phyloP scores from a whole-genome alignment of 2,888 invertebrate species.

The Thalpophila matura region DNA sequence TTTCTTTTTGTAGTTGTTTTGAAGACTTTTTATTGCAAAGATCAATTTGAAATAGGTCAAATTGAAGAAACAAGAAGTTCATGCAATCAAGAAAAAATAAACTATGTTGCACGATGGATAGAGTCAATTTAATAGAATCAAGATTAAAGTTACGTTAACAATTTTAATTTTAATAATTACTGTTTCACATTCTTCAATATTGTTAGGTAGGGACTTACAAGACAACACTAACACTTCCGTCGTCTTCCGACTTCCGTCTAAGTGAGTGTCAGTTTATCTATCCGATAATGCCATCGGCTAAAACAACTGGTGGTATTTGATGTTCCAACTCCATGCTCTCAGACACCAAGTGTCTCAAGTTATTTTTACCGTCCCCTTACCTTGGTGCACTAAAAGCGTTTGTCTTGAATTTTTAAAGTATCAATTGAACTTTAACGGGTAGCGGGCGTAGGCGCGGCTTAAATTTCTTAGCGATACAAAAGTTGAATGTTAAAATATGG shows the following conservation, averaged over 20 bases:
- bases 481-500: conserved; percentile 49
- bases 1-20: too few species aligned
- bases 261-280: conserved; percentile 73
- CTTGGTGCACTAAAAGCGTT: conserved; percentile 83
- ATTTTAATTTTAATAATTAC: too few species aligned
- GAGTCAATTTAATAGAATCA: too few species aligned
- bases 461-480: conserved; percentile 52
- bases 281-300: conserved; percentile 79
- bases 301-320: conserved; percentile 81
- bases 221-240: conserved; percentile 23
- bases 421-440: conserved; percentile 81
- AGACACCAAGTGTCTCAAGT: conserved; percentile 77
- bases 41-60: too few species aligned
- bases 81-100: too few species aligned
- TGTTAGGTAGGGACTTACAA: conserved; percentile 6
- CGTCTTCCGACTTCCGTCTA: conserved; percentile 37
- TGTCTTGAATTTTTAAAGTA: conserved; percentile 88
- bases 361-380: conserved; percentile 81
- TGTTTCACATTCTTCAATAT: not conserved
- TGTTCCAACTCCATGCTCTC: conserved; percentile 71
- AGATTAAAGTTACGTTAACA: too few species aligned
- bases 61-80: too few species aligned
- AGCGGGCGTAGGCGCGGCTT: conserved; percentile 62
- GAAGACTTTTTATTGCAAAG: too few species aligned
- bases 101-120: too few species aligned